Evolutionary conservation across 2,888 invertebrate species (phyloP).

Genomic region (Parnassius mnemosyne): DNA sequence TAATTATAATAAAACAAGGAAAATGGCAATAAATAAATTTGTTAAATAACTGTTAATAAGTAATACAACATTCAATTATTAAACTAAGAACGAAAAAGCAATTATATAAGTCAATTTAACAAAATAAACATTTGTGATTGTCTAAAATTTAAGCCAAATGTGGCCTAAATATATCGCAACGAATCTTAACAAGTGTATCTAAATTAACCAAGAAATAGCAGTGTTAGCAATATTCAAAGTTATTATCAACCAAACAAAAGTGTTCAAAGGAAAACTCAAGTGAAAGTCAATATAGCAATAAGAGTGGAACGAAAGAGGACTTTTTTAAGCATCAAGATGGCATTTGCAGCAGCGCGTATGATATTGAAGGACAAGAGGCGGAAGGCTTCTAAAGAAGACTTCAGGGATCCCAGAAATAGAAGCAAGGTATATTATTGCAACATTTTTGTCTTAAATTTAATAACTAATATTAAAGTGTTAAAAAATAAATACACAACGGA

Average conservation of each 20-base stretch:
- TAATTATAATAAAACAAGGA: slow-evolving; percentile 42
- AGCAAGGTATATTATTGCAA: slow-evolving; percentile 84
- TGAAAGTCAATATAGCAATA: slow-evolving; percentile 15
- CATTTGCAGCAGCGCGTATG: slow-evolving; percentile 92
- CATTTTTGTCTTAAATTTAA: too few relatives aligned
- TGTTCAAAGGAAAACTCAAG: slow-evolving; percentile 30
- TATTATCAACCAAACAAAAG: slow-evolving; percentile 10
- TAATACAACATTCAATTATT: slow-evolving; percentile 25
- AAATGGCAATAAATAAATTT: slow-evolving; percentile 49
- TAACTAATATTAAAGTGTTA: too few relatives aligned
- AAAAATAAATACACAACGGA: too few relatives aligned
- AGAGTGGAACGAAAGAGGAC: slow-evolving; percentile 41
- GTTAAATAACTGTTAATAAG: slow-evolving; percentile 19
- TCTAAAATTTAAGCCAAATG: slow-evolving; percentile 26
- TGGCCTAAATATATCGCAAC: slow-evolving; percentile 27
- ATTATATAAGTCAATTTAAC: slow-evolving; percentile 56
- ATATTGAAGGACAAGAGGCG: slow-evolving; percentile 90
- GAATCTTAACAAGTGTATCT: slow-evolving; percentile 36
- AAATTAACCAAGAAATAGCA: slow-evolving; percentile 19
- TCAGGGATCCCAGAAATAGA: slow-evolving; percentile 85
- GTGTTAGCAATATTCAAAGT: slow-evolving; percentile 12
- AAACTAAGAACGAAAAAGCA: slow-evolving; percentile 36
- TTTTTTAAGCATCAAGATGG: slow-evolving; percentile 79
- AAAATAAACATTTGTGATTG: slow-evolving; percentile 51
- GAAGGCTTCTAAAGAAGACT: slow-evolving; percentile 90